Evolutionary conservation across 2,797 vertebrate species (phyloP).

Genomic region (Melanotaenia nigrans): DNA sequence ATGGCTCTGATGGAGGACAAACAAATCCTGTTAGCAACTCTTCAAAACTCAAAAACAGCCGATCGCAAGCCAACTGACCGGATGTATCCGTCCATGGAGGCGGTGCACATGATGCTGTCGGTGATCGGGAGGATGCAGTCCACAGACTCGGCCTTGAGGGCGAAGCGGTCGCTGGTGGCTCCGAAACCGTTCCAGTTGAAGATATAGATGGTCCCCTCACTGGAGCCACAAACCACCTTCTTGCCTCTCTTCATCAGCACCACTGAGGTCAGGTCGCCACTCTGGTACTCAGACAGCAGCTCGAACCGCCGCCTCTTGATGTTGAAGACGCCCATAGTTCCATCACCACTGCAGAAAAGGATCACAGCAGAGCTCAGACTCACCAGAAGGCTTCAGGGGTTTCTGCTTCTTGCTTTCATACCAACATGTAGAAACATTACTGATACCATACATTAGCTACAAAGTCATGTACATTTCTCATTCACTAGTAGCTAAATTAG

Average conservation of each 20-base stretch:
- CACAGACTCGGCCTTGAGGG: slow-evolving; percentile 89
- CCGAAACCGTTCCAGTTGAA: slow-evolving; percentile 98
- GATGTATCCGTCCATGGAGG: slow-evolving; percentile 91
- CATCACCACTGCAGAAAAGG: slow-evolving; percentile 85
- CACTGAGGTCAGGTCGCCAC: slow-evolving; percentile 91
- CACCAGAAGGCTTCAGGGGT: too few species aligned
- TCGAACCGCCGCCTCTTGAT: slow-evolving; percentile 91
- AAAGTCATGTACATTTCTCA: too few species aligned
- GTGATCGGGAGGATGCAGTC: slow-evolving; percentile 91
- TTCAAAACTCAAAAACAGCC: neutral
- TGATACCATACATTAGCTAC: too few species aligned
- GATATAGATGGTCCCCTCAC: slow-evolving; percentile 93
- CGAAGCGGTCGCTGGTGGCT: slow-evolving; percentile 95
- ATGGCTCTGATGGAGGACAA: slow-evolving; percentile 81
- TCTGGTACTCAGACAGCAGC: slow-evolving; percentile 90
- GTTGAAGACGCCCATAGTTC: slow-evolving; percentile 94
- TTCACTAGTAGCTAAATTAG: too few species aligned
- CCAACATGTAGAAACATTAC: too few species aligned
- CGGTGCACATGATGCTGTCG: slow-evolving; percentile 90
- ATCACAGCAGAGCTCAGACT: neutral
- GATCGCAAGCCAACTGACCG: slow-evolving; percentile 79
- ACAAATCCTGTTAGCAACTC: neutral
- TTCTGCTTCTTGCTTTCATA: too few species aligned
- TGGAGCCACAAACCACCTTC: slow-evolving; percentile 94
- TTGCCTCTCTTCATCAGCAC: slow-evolving; percentile 90